Evolutionary conservation across 2,888 invertebrate genomes (phyloP).

Genomic region (Ornithoptera priamus): DNA sequence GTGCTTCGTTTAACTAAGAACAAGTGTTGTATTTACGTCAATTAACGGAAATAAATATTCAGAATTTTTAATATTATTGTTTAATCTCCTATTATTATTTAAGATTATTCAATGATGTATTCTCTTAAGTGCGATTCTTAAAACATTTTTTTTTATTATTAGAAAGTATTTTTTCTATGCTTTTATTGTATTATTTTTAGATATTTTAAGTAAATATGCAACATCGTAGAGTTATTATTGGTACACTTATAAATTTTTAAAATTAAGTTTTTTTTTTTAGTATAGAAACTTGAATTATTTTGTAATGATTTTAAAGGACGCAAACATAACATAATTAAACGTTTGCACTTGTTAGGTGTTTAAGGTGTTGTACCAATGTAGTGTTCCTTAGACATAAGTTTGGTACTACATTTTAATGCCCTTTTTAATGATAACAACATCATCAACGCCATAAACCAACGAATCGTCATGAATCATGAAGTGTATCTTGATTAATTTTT

Average conservation of each 20-base stretch:
- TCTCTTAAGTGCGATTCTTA: background rate
- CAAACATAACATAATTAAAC: background rate
- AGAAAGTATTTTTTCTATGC: background rate
- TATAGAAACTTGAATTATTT: background rate
- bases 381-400: too few relatives aligned
- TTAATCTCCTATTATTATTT: slow-evolving; percentile 9
- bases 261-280: background rate
- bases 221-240: background rate
- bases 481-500: background rate
- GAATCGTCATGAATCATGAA: too few relatives aligned
- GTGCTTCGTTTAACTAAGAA: slow-evolving; percentile 32
- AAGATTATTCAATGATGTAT: background rate
- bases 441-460: too few relatives aligned
- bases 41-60: slow-evolving; percentile 2
- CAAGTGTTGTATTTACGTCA: slow-evolving; percentile 2
- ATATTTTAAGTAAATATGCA: background rate
- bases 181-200: background rate
- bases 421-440: too few relatives aligned
- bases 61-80: background rate
- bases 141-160: background rate
- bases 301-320: background rate
- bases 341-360: background rate
- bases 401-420: too few relatives aligned
- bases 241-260: background rate
- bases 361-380: too few relatives aligned